A percentile compares a stretch with the other conserved stretches of the same genome.
phyloP scores from a whole-genome alignment of 1,140 invertebrate genomes.

The Bombus confusus region DNA sequence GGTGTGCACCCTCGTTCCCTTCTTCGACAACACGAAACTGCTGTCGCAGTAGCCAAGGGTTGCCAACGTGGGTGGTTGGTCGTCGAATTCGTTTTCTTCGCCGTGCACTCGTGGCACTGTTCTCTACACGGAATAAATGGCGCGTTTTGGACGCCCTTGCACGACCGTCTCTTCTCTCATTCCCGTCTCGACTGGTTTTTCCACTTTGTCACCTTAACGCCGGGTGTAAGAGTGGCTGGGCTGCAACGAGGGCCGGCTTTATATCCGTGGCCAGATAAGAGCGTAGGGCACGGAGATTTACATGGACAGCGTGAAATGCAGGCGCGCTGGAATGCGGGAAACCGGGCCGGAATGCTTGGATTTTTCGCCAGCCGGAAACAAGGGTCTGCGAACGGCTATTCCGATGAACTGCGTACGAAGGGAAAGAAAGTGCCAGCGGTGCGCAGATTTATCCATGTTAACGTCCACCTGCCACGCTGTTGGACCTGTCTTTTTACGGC shows the following conservation, averaged over 20 bases:
- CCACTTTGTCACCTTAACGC: slow-evolving; percentile 34
- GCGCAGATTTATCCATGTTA: slow-evolving; percentile 26
- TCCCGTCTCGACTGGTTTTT: not conserved
- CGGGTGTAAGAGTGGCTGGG: not conserved
- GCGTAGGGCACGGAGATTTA: slow-evolving; percentile 52
- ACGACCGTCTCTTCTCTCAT: not conserved
- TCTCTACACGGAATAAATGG: slow-evolving; percentile 47
- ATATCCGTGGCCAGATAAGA: slow-evolving; percentile 51
- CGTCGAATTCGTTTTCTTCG: slow-evolving; percentile 49
- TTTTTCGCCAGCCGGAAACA: slow-evolving; percentile 46
- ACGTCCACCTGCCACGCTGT: too few relatives aligned
- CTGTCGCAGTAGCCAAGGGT: not conserved
- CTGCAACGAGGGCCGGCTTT: slow-evolving; percentile 24
- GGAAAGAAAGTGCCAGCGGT: not conserved
- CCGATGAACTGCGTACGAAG: slow-evolving; percentile 5
- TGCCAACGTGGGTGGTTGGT: not conserved
- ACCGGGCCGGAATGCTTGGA: slow-evolving; percentile 47
- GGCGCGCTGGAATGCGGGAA: slow-evolving; percentile 41
- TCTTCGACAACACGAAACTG: slow-evolving; percentile 22
- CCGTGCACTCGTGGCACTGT: not conserved
- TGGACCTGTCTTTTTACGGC: too few relatives aligned
- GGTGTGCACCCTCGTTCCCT: not conserved
- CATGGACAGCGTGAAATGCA: slow-evolving; percentile 51
- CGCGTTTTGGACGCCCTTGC: slow-evolving; percentile 37
- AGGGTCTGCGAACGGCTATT: slow-evolving; percentile 35